These are phyloP conservation scores for Neolamprologus modestus DNA, from an alignment of 2,113 vertebrate genomes.

Conservation along the genomic window DNA sequence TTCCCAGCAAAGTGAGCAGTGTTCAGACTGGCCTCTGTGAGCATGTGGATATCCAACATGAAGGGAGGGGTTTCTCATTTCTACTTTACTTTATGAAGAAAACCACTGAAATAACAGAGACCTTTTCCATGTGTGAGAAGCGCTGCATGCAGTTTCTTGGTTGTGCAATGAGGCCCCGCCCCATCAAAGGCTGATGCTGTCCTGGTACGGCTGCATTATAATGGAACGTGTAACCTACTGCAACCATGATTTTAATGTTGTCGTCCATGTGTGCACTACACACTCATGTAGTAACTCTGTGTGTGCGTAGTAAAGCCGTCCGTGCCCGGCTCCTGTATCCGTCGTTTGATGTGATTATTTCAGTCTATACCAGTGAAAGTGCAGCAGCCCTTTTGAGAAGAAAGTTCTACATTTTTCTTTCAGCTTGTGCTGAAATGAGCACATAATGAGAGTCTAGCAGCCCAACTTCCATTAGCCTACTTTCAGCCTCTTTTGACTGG, in stretches of 20 bases:
- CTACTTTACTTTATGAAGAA: background rate
- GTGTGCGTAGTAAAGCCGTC: fast-evolving
- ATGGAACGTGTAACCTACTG: background rate
- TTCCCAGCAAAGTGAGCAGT: background rate
- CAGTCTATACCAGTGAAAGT: background rate
- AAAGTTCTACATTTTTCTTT: background rate
- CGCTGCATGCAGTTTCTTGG: background rate
- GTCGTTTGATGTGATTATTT: background rate
- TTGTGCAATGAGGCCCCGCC: background rate
- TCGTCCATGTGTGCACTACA: background rate
- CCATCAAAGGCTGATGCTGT: background rate
- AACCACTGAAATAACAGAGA: background rate
- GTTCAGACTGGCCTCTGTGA: background rate
- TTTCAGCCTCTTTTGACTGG: conserved; percentile 6
- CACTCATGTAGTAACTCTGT: background rate
- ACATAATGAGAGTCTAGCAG: background rate
- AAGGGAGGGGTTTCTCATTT: background rate
- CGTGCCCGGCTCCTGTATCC: no score
- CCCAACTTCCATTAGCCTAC: conserved; percentile 17
- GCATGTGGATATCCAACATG: background rate
- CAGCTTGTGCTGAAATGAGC: background rate
- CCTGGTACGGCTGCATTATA: background rate
- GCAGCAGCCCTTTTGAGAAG: background rate
- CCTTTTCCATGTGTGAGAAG: background rate
- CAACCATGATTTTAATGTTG: background rate